Evolutionary conservation across 2,113 vertebrate species (phyloP).

Genomic region (Connochaetes taurinus): DNA sequence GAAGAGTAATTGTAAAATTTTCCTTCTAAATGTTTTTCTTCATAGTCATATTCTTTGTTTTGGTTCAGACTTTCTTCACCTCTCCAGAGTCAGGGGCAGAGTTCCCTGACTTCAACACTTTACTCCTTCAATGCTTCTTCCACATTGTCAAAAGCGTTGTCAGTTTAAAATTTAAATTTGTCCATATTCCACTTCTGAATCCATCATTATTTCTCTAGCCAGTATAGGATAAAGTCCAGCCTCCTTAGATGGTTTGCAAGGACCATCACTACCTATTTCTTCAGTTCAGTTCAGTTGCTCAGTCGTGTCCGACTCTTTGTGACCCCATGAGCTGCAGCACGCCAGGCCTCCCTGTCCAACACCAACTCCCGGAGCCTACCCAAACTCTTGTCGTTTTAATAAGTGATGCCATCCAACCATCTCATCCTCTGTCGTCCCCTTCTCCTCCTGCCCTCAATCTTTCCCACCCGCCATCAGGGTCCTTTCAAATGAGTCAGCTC

Average conservation of each 20-base stretch:
- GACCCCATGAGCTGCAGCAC: neutral
- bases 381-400: neutral
- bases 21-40: neutral
- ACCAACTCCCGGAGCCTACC: neutral
- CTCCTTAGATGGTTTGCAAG: neutral
- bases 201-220: neutral
- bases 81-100: neutral
- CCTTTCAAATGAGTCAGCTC: neutral
- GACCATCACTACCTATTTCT: rapidly evolving
- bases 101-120: neutral
- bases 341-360: neutral
- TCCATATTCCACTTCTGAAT: neutral
- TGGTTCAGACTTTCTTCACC: neutral
- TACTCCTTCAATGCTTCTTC: neutral
- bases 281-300: neutral
- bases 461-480: neutral
- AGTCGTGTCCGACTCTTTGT: neutral
- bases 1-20: neutral
- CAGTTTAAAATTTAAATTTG: neutral
- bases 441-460: neutral
- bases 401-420: neutral
- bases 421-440: neutral
- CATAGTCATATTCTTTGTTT: neutral
- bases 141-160: neutral
- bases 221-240: neutral